Conservation (phyloP, 2,113 vertebrate species). For the Hippocampus mohnikei region DNA sequence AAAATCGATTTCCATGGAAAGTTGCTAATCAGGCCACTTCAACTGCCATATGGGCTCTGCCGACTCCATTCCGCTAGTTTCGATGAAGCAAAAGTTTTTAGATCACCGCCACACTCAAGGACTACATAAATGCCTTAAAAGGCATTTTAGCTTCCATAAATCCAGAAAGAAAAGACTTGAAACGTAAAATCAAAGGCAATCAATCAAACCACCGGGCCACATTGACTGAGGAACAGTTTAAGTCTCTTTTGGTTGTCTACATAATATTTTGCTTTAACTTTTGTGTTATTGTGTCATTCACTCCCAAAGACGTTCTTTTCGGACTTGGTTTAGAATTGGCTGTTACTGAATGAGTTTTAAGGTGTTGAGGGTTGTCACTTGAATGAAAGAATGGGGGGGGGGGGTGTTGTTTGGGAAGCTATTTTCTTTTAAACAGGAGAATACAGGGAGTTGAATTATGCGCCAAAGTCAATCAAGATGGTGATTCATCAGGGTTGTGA, state of each 20-base stretch:
- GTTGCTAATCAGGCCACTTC: background rate
- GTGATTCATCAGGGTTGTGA: background rate
- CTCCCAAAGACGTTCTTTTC: no score
- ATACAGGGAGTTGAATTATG: background rate
- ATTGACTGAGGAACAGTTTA: constrained; percentile 32
- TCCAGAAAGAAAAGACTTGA: constrained; percentile 16
- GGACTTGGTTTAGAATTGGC: no score
- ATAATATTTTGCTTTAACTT: constrained; percentile 61
- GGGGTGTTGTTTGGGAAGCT: no score
- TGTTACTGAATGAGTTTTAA: no score
- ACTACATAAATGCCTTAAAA: background rate
- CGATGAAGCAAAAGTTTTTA: background rate
- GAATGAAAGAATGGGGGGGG: no score
- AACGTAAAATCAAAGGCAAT: constrained; percentile 22
- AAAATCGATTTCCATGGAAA: no score
- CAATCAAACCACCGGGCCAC: constrained; percentile 6
- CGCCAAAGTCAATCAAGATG: background rate
- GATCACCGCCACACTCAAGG: background rate
- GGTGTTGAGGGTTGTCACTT: no score
- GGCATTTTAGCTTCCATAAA: background rate
- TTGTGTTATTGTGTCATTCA: constrained; percentile 15
- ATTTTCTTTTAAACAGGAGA: no score
- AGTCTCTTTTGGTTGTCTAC: constrained; percentile 45
- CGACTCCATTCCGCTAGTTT: background rate
- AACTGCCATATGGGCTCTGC: background rate